These are phyloP conservation scores for Platalea minor DNA, from an alignment of 2,797 vertebrate genomes.

Conservation along the genomic window DNA sequence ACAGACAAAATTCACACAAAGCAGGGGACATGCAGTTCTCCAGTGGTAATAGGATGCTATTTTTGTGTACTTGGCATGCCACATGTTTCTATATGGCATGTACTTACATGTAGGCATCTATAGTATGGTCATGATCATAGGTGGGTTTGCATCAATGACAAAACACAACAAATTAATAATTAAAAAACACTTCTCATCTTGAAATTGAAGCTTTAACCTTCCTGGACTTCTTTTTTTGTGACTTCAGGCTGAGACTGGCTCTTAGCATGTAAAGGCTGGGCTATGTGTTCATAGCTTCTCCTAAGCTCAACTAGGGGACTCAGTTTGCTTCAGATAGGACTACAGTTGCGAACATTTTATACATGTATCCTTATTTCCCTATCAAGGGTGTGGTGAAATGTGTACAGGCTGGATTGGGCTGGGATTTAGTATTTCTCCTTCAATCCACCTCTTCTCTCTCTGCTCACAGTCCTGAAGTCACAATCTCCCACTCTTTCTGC, in stretches of 20 bases:
- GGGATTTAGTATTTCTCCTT: not conserved
- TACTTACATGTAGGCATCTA: not conserved
- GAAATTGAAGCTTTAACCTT: not conserved
- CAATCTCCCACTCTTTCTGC: not conserved
- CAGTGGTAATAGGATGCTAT: not conserved
- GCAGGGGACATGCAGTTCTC: not conserved
- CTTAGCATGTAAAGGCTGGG: not conserved
- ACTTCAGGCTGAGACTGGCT: not conserved
- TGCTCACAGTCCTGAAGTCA: not conserved
- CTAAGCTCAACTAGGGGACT: not conserved
- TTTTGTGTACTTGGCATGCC: not conserved
- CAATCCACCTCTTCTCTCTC: not conserved
- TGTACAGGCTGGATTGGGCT: not conserved
- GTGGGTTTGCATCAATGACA: not conserved
- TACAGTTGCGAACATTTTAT: not conserved
- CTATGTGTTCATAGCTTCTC: not conserved
- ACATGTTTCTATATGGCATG: not conserved
- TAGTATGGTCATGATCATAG: not conserved
- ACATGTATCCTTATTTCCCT: not conserved
- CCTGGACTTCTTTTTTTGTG: not conserved
- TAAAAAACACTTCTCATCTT: not conserved
- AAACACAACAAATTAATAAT: not conserved
- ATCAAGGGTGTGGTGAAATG: not conserved
- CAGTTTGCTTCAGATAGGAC: not conserved
- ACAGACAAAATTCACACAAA: not conserved